Base-by-base conservation (phyloP, 2,797 vertebrate genomes). In the Chrysocyon brachyurus region DNA sequence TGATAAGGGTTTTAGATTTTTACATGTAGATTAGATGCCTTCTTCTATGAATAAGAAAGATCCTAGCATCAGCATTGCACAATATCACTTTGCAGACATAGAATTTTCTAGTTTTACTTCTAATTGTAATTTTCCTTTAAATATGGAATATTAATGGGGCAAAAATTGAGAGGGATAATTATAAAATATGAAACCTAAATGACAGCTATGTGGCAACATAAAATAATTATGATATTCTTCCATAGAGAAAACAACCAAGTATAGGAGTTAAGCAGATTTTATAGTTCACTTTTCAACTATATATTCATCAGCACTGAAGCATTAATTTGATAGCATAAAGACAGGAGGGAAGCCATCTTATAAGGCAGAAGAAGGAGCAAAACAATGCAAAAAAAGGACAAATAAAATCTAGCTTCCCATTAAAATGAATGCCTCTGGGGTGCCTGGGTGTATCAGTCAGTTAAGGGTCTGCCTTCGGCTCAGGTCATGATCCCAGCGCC, bases 151-250 rank as follows among this genome's bases (percentile, higher is more conserved):
- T 28, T 75, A 75, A 49, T 49, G 40, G 26, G n/a, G 16, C 24
- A 93, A 94, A 94, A 94, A 89, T 8, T 59, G 17, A 87, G 14
- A 68, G 40, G 49, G 33, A 66, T 87, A 86, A 90, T 52, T 64
- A 75, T 28, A 93, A 91, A 96, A 94, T 56, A 90, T n/a, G 52
- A 88, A 96, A 96, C 49, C 40, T 87, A 96, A 87, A 81, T 64
- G 15, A 82, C 16, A 81, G 49, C 22, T 95, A 82, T 68, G 36
- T 70, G 83, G 79, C 3, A 96, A 19, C 21, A 61, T 87, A 40
- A 87, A 61, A 85, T 86, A 75, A 87, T 72, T 46, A 66, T n/a
- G 31, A 75, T 78, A 96, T 17, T 70, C 24, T 93, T 75, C 54
- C 54, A 95, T 56, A 88, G 91, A 91, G 54, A 94, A 95, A 97